Conservation (phyloP, 2,113 vertebrate species). For the Ahaetulla prasina region DNA sequence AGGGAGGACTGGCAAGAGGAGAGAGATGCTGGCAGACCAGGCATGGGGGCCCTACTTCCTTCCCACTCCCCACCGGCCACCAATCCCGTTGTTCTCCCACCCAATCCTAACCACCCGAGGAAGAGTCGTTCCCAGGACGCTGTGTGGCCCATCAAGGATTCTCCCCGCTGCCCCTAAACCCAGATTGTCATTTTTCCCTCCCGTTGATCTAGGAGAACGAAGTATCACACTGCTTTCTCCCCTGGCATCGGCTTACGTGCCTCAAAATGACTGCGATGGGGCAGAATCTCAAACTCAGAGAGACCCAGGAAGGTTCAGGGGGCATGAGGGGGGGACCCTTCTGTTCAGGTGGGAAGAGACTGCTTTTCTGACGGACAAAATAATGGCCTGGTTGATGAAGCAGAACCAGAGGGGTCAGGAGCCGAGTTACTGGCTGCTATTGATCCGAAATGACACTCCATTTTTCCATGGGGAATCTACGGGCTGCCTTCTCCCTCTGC, state of each 20-base stretch:
- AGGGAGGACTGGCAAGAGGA: too few relatives aligned
- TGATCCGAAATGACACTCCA: background rate
- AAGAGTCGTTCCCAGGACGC: background rate
- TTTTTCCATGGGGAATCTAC: background rate
- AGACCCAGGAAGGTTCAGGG: too few relatives aligned
- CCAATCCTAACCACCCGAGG: background rate
- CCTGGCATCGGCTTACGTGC: background rate
- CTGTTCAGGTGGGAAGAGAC: background rate
- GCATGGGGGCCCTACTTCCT: too few relatives aligned
- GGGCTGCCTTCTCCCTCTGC: background rate
- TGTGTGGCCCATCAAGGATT: background rate
- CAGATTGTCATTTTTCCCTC: background rate
- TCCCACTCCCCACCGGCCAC: background rate
- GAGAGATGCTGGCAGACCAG: background rate
- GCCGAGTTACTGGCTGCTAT: background rate
- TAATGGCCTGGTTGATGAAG: background rate
- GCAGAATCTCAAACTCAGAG: background rate
- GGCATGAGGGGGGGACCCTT: background rate
- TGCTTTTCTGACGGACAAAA: background rate
- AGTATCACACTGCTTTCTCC: accelerated
- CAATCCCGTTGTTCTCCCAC: too few relatives aligned
- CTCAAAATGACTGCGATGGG: background rate
- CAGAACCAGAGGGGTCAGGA: background rate
- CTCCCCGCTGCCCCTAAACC: background rate
- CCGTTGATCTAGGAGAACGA: background rate